Percentiles rank a stretch among this genome's conserved stretches.
phyloP scores from a whole-genome alignment of 2,888 invertebrate genomes.

The Tyria jacobaeae region DNA sequence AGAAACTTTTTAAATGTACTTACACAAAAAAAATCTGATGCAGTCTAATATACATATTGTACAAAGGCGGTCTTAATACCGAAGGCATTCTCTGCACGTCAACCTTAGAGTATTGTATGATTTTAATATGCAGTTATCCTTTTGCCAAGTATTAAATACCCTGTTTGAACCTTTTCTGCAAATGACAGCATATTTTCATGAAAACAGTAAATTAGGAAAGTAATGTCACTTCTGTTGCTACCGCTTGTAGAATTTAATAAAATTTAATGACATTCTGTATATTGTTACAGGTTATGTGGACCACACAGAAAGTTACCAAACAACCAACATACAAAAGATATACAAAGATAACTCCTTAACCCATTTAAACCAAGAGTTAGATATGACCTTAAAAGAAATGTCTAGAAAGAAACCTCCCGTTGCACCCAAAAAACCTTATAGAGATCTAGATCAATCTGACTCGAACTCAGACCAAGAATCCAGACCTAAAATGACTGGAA shows the following conservation, averaged over 20 bases:
- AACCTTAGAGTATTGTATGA: too few relatives aligned
- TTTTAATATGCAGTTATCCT: too few relatives aligned
- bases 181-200: too few relatives aligned
- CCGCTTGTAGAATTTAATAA: neutral
- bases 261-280: conserved; percentile 1
- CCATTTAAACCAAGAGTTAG: conserved; percentile 79
- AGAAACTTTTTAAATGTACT: too few relatives aligned
- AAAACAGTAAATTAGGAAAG: too few relatives aligned
- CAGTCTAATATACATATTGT: too few relatives aligned
- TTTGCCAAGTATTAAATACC: too few relatives aligned
- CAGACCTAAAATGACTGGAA: conserved; percentile 79
- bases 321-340: conserved; percentile 60
- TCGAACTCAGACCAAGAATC: conserved; percentile 83
- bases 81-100: too few relatives aligned
- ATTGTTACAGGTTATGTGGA: conserved; percentile 68
- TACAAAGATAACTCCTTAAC: conserved; percentile 74
- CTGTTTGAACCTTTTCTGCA: too few relatives aligned
- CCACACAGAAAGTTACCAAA: conserved; percentile 59
- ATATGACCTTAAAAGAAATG: conserved; percentile 79
- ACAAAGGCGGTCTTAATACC: too few relatives aligned
- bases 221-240: neutral
- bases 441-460: conserved; percentile 80
- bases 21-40: too few relatives aligned
- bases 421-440: conserved; percentile 87
- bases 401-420: conserved; percentile 89